phyloP scores from a whole-genome alignment of 2,113 vertebrate species.

The Aepyceros melampus region DNA sequence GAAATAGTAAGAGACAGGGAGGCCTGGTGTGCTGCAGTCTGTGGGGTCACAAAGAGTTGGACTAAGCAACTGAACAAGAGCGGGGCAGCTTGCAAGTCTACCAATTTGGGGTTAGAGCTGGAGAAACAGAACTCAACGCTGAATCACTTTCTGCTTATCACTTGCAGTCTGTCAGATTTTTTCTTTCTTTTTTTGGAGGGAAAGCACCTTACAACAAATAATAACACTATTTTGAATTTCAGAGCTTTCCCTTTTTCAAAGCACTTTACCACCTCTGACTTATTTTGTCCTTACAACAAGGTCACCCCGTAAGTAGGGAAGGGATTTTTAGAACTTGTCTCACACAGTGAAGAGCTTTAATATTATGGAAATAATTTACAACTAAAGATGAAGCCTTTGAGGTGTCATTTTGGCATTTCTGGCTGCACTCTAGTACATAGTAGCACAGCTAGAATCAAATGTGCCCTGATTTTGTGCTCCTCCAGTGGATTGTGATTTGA shows the following conservation, averaged over 20 bases:
- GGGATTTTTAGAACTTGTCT: not conserved
- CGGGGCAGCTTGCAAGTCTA: not conserved
- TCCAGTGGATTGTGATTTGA: not conserved
- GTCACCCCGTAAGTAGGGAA: not conserved
- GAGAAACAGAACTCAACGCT: conserved; percentile 47
- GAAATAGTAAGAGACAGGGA: not conserved
- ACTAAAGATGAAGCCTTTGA: not conserved
- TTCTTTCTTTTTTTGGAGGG: conserved; percentile 53
- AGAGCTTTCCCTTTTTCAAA: conserved; percentile 71
- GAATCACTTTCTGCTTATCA: conserved; percentile 69
- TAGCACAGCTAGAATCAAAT: fast-evolving
- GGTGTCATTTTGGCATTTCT: not conserved
- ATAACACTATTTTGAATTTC: conserved; percentile 72
- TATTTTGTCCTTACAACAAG: conserved; percentile 25
- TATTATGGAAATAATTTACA: not conserved
- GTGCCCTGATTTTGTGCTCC: fast-evolving
- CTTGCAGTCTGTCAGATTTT: conserved; percentile 50
- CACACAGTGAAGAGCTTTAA: not conserved
- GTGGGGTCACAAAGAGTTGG: not conserved
- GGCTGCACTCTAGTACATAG: not conserved
- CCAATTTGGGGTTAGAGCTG: not conserved
- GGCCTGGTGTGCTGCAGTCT: not conserved
- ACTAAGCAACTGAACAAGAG: not conserved
- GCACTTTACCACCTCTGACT: conserved; percentile 20
- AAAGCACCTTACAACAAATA: conserved; percentile 72